Evolutionary conservation across 2,113 vertebrate species (phyloP), one percentile per base, ranked within the genome.

Genomic region (Promerops cafer): DNA sequence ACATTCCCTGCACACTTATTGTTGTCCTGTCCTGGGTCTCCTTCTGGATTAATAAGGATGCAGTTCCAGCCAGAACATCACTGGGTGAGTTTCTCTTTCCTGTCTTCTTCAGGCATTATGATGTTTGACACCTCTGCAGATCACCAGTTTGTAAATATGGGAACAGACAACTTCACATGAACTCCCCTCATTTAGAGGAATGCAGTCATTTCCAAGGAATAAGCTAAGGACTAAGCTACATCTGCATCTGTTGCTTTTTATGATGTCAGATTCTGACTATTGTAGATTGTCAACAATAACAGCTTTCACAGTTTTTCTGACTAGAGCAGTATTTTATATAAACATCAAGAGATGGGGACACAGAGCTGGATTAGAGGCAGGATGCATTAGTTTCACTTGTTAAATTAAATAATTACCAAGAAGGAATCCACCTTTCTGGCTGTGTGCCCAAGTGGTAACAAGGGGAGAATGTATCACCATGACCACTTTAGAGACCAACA

Each of bases 21-120:
- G 99, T 99, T 11, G 99, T 99, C 57, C 96, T 99, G 21, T 99
- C 99, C 52, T 99, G 99, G 99, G 99, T 99, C 49, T 99, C 99
- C 26, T 99, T 99, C 97, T 99, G 99, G 99, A 99, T 99, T 96
- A 99, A 99, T 94, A 99, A 99, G 96, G 99, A 99, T 92, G 99
- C 99, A 2, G 99, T 99, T 27, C 99, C 99, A 85, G 99, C 99
- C 71, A 98, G 99, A 96, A 99, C 99, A 31, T 99, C 99, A 49
- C 96, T 99, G 96, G 99, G 99, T 99, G 97, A 98, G 96, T 81
- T 31, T 19, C 1, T 44, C 24, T 66, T 20, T 76, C 47, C 30
- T 52, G 27, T 60, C 71, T 83, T 40, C n/a, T 64, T 90, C 50
- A 71, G 52, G 35, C 2, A 2, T 66, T 90, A 31, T 2, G 5